Percentiles rank a stretch among this genome's conserved stretches.
phyloP scores from a whole-genome alignment of 2,113 vertebrate species.

The Sprattus sprattus region DNA sequence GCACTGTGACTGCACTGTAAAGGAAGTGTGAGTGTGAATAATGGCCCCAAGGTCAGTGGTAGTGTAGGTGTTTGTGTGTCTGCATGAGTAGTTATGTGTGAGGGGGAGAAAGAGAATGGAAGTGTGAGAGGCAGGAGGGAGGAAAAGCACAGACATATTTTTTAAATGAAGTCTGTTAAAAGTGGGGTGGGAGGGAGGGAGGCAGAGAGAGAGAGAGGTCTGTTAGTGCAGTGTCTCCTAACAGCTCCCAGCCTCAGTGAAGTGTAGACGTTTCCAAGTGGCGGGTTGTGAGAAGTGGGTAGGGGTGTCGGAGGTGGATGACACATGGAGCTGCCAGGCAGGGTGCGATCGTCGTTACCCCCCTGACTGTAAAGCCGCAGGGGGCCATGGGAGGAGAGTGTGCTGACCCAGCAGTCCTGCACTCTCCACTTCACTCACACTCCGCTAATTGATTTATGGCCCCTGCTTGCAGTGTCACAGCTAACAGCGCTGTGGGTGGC shows the following conservation, averaged over 20 bases:
- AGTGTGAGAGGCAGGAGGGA: not conserved
- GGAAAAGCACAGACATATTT: no score
- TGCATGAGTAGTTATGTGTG: no score
- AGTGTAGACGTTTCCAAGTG: not conserved
- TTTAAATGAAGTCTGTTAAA: no score
- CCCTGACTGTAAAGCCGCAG: slow-evolving; percentile 46
- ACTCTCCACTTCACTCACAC: slow-evolving; percentile 38
- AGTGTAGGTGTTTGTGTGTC: no score
- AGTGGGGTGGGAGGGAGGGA: no score
- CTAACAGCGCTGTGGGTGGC: not conserved
- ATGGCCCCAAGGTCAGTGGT: no score
- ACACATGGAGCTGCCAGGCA: slow-evolving; percentile 35
- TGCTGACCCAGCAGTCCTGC: not conserved
- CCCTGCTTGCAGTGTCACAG: slow-evolving; percentile 10
- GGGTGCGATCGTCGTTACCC: slow-evolving; percentile 39
- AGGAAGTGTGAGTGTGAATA: no score
- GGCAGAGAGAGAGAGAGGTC: not conserved
- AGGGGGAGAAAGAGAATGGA: not conserved
- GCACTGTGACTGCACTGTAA: no score
- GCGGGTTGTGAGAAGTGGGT: not conserved
- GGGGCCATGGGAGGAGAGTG: slow-evolving; percentile 28
- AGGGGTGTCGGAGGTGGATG: slow-evolving; percentile 20
- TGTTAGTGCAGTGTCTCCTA: not conserved
- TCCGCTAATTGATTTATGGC: slow-evolving; percentile 52
- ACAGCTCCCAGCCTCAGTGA: not conserved